Evolutionary conservation across 1,140 invertebrate species (phyloP).

Genomic region (Pseudomyrmex pallidus): DNA sequence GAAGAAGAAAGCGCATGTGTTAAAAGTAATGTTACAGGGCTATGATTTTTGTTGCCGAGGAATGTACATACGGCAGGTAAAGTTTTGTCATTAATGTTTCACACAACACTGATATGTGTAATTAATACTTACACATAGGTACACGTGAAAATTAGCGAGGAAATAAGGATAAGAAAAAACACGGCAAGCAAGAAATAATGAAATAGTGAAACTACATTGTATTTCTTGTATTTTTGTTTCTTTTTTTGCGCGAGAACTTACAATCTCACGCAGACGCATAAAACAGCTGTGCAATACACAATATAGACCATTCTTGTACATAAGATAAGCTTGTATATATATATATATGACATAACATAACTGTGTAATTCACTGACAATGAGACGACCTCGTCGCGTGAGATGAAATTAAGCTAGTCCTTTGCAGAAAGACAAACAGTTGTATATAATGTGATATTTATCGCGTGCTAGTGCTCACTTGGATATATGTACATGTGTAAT

Average conservation of each 20-base stretch:
- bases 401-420: conserved; percentile 79
- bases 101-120: neutral
- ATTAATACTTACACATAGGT: neutral
- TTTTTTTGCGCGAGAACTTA: too few species aligned
- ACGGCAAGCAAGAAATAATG: neutral
- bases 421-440: conserved; percentile 76
- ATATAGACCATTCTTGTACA: conserved; percentile 1
- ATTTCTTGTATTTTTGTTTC: too few species aligned
- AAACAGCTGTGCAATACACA: conserved; percentile 52
- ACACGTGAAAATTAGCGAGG: neutral
- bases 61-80: neutral
- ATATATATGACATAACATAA: conserved; percentile 1
- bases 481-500: conserved; percentile 62
- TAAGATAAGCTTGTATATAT: conserved; percentile 4
- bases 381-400: conserved; percentile 42
- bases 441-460: conserved; percentile 82
- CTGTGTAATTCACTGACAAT: conserved; percentile 30
- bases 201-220: neutral
- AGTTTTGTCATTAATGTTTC: conserved; percentile 7
- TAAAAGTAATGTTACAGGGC: neutral
- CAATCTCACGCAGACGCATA: neutral
- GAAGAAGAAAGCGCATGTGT: too few species aligned
- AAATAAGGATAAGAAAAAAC: neutral
- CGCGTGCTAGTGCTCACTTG: conserved; percentile 46
- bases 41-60: neutral